phyloP scores from a whole-genome alignment of 2,113 vertebrate species.

The Tragelaphus buxtoni region DNA sequence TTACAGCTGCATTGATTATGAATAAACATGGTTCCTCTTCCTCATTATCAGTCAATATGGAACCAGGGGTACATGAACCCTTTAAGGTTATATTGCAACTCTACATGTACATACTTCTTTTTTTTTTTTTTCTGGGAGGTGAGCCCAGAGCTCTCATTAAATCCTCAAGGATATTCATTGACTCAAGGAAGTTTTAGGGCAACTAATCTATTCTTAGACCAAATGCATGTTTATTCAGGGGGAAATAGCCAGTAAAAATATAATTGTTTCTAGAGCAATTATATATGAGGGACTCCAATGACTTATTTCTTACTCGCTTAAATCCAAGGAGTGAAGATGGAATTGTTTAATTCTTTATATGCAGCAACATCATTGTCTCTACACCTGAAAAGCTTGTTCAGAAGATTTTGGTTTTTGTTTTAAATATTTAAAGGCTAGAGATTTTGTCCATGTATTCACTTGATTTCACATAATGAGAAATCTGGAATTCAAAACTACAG shows the following conservation, averaged over 20 bases:
- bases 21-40: background rate
- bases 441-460: background rate
- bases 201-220: constrained; percentile 6
- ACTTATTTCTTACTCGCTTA: background rate
- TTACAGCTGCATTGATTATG: background rate
- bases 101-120: background rate
- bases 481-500: background rate
- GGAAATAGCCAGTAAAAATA: background rate
- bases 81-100: background rate
- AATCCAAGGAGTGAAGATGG: background rate
- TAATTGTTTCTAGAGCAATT: background rate
- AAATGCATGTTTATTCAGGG: background rate
- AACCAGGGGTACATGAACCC: background rate
- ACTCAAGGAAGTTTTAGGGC: constrained; percentile 1
- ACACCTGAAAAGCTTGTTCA: background rate
- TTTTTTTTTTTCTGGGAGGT: background rate
- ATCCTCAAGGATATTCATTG: background rate
- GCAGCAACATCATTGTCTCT: background rate
- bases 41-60: background rate
- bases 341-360: constrained; percentile 4
- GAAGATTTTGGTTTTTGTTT: background rate
- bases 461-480: constrained; percentile 23
- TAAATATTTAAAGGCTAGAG: constrained; percentile 6
- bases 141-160: background rate
- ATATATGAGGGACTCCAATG: background rate